A percentile compares a stretch with the other conserved stretches of the same genome.
These are phyloP conservation scores for Calidris pygmaea DNA, from an alignment of 2,113 vertebrate genomes.

Conservation along the genomic window DNA sequence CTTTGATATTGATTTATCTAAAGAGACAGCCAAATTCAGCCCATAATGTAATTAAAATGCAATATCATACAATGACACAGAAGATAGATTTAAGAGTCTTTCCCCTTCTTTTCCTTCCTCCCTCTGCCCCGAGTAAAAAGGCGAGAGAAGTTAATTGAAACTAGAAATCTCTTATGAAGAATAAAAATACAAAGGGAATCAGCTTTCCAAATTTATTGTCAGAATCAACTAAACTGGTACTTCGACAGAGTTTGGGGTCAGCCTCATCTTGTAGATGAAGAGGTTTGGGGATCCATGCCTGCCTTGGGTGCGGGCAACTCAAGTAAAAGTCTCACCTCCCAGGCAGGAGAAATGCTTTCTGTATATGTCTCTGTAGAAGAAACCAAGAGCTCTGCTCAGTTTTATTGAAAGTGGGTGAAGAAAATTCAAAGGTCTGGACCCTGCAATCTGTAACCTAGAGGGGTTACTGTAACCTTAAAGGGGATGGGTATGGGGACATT, in stretches of 20 bases:
- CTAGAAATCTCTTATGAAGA: background rate
- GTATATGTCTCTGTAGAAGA: background rate
- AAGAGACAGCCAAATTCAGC: constrained; percentile 31
- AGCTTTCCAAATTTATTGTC: background rate
- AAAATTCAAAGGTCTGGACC: background rate
- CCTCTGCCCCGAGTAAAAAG: background rate
- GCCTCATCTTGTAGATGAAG: background rate
- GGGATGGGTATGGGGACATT: background rate
- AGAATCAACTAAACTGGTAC: background rate
- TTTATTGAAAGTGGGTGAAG: background rate
- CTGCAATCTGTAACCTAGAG: background rate
- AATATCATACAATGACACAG: constrained; percentile 37
- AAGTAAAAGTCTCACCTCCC: background rate
- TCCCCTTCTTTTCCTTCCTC: background rate
- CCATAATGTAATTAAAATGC: constrained; percentile 56
- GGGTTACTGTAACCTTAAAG: too few relatives aligned
- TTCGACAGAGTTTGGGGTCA: background rate
- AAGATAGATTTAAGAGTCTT: background rate
- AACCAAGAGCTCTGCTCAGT: background rate
- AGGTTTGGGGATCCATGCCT: background rate
- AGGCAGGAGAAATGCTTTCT: background rate
- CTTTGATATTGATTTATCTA: constrained; percentile 54
- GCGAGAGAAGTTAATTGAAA: constrained; percentile 4
- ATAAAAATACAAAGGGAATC: background rate
- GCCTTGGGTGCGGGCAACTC: background rate